phyloP scores from a whole-genome alignment of 2,888 invertebrate genomes.

The Margaritifera margaritifera region DNA sequence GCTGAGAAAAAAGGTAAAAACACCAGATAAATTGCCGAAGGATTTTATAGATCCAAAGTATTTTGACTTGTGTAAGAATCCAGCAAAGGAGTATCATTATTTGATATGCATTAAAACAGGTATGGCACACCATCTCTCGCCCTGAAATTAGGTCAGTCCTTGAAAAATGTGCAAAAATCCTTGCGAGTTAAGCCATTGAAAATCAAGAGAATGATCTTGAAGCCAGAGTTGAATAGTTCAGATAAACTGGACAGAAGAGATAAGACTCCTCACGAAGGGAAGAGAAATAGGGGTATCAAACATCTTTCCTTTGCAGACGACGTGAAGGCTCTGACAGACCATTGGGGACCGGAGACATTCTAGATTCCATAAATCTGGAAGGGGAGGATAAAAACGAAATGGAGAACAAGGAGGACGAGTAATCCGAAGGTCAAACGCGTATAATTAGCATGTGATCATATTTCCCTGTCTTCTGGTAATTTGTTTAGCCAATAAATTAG shows the following conservation, averaged over 20 bases:
- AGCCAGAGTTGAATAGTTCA: not conserved
- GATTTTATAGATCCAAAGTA: not conserved
- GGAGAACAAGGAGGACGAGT: too few species aligned
- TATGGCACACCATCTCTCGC: constrained; percentile 2
- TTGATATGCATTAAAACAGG: not conserved
- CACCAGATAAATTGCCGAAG: not conserved
- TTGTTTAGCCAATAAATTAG: too few species aligned
- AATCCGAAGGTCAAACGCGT: too few species aligned
- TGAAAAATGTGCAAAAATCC: constrained; percentile 1
- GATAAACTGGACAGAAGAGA: not conserved
- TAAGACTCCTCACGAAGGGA: not conserved
- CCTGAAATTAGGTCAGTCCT: constrained; percentile 2
- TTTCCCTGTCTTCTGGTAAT: too few species aligned
- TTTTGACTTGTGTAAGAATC: not conserved
- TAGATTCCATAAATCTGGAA: too few species aligned
- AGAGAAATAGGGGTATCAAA: not conserved
- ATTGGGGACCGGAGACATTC: too few species aligned
- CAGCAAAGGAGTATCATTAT: not conserved
- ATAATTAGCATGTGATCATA: too few species aligned
- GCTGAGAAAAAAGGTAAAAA: not conserved
- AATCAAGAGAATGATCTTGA: not conserved
- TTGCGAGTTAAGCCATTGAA: not conserved
- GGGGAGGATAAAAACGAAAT: too few species aligned
- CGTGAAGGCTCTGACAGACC: too few species aligned
- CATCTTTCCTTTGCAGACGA: not conserved